Evolutionary conservation across 2,797 vertebrate genomes (phyloP).

Genomic region (Sus cebifrons): DNA sequence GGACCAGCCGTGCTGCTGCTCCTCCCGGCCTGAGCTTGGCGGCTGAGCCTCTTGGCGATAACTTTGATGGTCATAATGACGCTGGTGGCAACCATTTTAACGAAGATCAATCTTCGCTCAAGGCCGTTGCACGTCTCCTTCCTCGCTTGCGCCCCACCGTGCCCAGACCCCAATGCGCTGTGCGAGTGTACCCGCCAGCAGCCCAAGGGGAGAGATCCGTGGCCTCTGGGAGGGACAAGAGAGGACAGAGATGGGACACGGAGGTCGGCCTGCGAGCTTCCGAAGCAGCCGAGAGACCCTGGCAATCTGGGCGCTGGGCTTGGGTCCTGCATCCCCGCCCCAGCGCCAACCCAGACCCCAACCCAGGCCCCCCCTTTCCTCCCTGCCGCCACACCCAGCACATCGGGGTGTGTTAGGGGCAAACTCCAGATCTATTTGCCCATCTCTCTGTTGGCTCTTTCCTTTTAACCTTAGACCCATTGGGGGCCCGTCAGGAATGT

Average conservation of each 20-base stretch:
- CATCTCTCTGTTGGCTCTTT: constrained; percentile 75
- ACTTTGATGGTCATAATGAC: constrained; percentile 90
- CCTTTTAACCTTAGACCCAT: constrained; percentile 83
- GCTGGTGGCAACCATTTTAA: constrained; percentile 91
- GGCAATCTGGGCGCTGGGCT: constrained; percentile 10
- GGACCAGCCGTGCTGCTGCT: constrained; percentile 76
- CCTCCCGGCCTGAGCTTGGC: constrained; percentile 80
- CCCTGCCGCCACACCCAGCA: constrained; percentile 77
- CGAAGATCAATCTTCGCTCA: constrained; percentile 90
- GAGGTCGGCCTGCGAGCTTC: constrained; percentile 23
- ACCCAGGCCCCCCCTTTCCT: constrained; percentile 56
- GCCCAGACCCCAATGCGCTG: neutral
- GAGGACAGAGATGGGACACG: neutral
- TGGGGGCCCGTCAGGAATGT: constrained; percentile 83
- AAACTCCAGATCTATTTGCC: constrained; percentile 68
- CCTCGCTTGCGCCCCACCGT: constrained; percentile 74
- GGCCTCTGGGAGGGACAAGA: neutral
- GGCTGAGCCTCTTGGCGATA: constrained; percentile 86
- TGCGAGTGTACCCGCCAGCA: neutral
- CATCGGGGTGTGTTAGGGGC: constrained; percentile 61
- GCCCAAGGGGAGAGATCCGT: neutral
- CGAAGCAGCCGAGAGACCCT: constrained; percentile 46
- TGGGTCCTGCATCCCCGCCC: constrained; percentile 48
- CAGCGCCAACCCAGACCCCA: constrained; percentile 64
- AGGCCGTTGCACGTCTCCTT: constrained; percentile 72